These are phyloP conservation scores for Koerneria pararmatus DNA, from an alignment of 2,888 invertebrate genomes.

Conservation along the genomic window DNA sequence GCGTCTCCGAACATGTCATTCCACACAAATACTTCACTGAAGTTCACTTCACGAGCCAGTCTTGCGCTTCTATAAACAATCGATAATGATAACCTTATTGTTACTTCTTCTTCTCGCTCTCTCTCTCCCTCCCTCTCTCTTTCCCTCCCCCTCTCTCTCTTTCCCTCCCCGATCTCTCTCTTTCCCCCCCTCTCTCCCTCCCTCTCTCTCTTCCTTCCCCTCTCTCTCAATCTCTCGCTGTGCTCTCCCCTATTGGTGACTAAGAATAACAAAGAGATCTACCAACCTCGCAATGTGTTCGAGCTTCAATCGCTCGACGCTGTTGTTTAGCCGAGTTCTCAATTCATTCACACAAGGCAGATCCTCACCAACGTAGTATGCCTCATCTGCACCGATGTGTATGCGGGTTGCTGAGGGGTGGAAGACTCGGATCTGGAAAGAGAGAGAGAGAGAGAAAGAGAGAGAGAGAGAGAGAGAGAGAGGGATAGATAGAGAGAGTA, in stretches of 20 bases:
- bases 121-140: neutral
- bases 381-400: slow-evolving; percentile 79
- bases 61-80: too few species aligned
- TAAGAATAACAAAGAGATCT: too few species aligned
- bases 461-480: too few species aligned
- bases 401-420: slow-evolving; percentile 61
- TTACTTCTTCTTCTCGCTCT: too few species aligned
- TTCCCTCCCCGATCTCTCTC: too few species aligned
- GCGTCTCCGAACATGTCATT: slow-evolving; percentile 56
- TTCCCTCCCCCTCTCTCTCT: too few species aligned
- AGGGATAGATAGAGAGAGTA: too few species aligned
- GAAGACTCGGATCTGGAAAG: slow-evolving; percentile 47
- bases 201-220: neutral
- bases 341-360: slow-evolving; percentile 45
- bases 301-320: slow-evolving; percentile 66
- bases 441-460: neutral
- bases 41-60: slow-evolving; percentile 33
- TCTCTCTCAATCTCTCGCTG: too few species aligned
- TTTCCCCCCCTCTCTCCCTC: too few species aligned
- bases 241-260: too few species aligned
- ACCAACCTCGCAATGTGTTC: slow-evolving; percentile 65
- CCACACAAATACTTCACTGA: slow-evolving; percentile 47
- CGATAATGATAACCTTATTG: too few species aligned
- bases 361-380: slow-evolving; percentile 65
- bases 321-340: slow-evolving; percentile 42